Conservation (phyloP, 2,797 vertebrate genomes). For the Pelochelys cantorii region DNA sequence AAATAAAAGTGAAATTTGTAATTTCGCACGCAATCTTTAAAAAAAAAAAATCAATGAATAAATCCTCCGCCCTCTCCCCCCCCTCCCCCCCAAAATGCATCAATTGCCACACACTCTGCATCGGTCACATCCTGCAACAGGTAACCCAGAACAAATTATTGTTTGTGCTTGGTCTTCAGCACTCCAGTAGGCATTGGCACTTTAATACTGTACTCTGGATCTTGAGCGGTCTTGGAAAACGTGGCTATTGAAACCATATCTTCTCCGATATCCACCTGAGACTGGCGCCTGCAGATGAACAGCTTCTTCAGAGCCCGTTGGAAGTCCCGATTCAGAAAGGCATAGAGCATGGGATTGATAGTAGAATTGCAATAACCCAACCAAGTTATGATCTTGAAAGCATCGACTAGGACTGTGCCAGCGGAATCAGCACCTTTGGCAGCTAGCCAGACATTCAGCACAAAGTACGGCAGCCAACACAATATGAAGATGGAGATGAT, state of each 20-base stretch:
- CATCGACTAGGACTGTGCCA: slow-evolving; percentile 44
- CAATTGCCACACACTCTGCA: background rate
- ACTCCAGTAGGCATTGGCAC: slow-evolving; percentile 13
- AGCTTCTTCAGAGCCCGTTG: slow-evolving; percentile 79
- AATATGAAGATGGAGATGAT: slow-evolving; percentile 79
- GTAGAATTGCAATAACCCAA: slow-evolving; percentile 82
- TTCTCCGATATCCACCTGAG: slow-evolving; percentile 76
- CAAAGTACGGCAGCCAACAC: slow-evolving; percentile 81
- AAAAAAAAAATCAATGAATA: background rate
- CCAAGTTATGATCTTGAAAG: slow-evolving; percentile 83
- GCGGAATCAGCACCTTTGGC: slow-evolving; percentile 55
- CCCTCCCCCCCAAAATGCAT: background rate
- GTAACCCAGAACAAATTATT: background rate
- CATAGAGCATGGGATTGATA: slow-evolving; percentile 81
- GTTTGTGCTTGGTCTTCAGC: slow-evolving; percentile 61
- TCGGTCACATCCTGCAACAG: background rate
- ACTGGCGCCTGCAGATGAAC: slow-evolving; percentile 73
- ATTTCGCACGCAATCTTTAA: background rate
- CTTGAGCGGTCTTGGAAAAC: slow-evolving; percentile 78
- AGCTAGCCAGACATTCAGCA: slow-evolving; percentile 78
- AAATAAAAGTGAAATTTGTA: background rate
- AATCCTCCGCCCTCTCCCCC: no score
- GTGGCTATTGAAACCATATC: slow-evolving; percentile 83
- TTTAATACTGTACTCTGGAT: slow-evolving; percentile 46
- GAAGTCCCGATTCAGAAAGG: slow-evolving; percentile 81